Evolutionary conservation across 2,797 vertebrate genomes (phyloP).

Genomic region (Pangasius macronema): DNA sequence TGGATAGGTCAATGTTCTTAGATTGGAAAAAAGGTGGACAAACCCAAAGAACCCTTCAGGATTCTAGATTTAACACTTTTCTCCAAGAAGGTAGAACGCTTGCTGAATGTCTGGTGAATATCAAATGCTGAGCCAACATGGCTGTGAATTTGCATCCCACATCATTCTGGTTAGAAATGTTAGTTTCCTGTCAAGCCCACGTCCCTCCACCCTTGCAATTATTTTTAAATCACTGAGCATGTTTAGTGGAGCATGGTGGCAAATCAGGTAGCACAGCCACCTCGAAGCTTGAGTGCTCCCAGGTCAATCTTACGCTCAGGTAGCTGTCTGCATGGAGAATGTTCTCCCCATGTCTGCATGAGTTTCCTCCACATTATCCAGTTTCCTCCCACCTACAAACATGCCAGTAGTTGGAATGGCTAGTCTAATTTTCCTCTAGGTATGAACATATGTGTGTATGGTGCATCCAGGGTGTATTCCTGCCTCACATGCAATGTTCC

Average conservation of each 20-base stretch:
- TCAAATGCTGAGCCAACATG: constrained; percentile 22
- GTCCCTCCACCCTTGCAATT: constrained; percentile 2
- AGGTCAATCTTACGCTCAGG: background rate
- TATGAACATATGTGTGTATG: background rate
- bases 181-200: background rate
- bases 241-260: background rate
- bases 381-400: background rate
- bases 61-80: background rate
- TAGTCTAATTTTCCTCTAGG: background rate
- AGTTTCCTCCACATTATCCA: background rate
- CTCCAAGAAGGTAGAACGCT: background rate
- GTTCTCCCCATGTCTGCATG: background rate
- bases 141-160: constrained; percentile 4
- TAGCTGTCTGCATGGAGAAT: background rate
- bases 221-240: constrained; percentile 13
- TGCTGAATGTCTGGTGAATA: background rate
- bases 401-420: background rate
- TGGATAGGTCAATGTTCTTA: background rate
- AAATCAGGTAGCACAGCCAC: background rate
- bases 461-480: background rate
- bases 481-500: background rate
- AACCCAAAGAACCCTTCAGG: background rate
- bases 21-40: background rate
- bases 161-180: background rate
- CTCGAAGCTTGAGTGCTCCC: background rate